Evolutionary conservation across 2,797 vertebrate species (phyloP).

Genomic region (Cryptoblepharus egeriae): DNA sequence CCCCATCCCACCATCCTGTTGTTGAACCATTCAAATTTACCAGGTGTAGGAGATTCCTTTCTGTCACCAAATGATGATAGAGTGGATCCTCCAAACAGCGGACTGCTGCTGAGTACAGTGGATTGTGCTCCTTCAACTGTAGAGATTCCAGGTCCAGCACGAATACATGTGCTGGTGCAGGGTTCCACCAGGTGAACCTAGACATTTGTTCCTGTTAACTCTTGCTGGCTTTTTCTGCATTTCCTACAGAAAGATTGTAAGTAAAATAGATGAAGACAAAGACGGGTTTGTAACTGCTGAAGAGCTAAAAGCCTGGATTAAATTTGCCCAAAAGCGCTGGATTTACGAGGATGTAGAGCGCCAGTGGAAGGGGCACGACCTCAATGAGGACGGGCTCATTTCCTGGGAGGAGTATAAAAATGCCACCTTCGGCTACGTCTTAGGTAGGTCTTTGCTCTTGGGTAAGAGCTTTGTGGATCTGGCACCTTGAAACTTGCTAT

Average conservation of each 20-base stretch:
- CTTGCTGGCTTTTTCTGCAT: slow-evolving; percentile 70
- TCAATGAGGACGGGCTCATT: slow-evolving; percentile 89
- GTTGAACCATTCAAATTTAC: background rate
- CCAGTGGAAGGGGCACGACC: slow-evolving; percentile 97
- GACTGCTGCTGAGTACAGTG: background rate
- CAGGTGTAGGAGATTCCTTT: no score
- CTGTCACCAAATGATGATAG: background rate
- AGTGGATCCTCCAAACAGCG: background rate
- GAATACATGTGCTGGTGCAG: background rate
- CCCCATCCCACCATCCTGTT: background rate
- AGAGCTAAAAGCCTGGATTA: slow-evolving; percentile 96
- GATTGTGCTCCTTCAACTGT: slow-evolving; percentile 11
- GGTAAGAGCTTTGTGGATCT: slow-evolving; percentile 43
- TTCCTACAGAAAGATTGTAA: slow-evolving; percentile 89
- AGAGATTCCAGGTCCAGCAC: background rate
- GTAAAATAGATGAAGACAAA: slow-evolving; percentile 92
- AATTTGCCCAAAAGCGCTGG: slow-evolving; percentile 96
- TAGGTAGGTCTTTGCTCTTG: slow-evolving; percentile 82
- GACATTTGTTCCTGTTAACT: slow-evolving; percentile 55
- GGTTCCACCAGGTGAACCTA: slow-evolving; percentile 37
- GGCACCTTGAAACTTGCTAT: slow-evolving; percentile 66
- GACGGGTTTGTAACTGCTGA: slow-evolving; percentile 92
- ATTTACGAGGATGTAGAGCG: slow-evolving; percentile 98
- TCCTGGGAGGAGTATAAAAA: slow-evolving; percentile 99
- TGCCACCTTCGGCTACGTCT: slow-evolving; percentile 94